These are phyloP conservation scores for Diphyllodes magnificus DNA, from an alignment of 2,113 vertebrate genomes.

Conservation along the genomic window DNA sequence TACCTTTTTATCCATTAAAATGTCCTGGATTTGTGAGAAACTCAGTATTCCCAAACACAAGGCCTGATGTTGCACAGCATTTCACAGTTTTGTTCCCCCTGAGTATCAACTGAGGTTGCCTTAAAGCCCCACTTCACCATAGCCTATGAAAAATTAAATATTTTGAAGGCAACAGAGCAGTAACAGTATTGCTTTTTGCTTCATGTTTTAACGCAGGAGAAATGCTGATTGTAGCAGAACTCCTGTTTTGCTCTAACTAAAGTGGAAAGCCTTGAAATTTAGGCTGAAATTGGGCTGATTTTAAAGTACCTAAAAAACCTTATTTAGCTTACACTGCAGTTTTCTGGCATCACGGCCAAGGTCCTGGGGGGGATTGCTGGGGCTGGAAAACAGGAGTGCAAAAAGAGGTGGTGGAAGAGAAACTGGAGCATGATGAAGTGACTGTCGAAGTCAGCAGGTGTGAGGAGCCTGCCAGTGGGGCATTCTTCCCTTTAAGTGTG, in stretches of 20 bases:
- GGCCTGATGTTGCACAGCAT: not conserved
- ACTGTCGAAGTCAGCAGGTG: not conserved
- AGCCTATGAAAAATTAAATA: not conserved
- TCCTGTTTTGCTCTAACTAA: not conserved
- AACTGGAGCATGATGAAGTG: not conserved
- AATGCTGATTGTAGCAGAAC: not conserved
- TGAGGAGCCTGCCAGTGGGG: not conserved
- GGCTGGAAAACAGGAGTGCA: not conserved
- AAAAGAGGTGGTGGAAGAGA: not conserved
- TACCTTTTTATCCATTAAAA: not conserved
- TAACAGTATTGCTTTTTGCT: not conserved
- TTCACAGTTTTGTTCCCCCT: not conserved
- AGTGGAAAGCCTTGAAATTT: not conserved
- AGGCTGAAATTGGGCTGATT: not conserved
- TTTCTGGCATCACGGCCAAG: not conserved
- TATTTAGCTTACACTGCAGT: not conserved
- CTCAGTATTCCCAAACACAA: not conserved
- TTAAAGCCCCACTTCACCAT: not conserved
- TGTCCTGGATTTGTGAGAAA: not conserved
- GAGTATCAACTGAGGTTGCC: not conserved
- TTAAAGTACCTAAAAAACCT: not conserved
- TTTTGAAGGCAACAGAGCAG: not conserved
- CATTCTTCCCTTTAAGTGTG: not conserved
- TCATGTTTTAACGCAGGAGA: not conserved
- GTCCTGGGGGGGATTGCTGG: not conserved